Conservation (phyloP, 2,888 invertebrate genomes). For the Theodoxus fluviatilis region DNA sequence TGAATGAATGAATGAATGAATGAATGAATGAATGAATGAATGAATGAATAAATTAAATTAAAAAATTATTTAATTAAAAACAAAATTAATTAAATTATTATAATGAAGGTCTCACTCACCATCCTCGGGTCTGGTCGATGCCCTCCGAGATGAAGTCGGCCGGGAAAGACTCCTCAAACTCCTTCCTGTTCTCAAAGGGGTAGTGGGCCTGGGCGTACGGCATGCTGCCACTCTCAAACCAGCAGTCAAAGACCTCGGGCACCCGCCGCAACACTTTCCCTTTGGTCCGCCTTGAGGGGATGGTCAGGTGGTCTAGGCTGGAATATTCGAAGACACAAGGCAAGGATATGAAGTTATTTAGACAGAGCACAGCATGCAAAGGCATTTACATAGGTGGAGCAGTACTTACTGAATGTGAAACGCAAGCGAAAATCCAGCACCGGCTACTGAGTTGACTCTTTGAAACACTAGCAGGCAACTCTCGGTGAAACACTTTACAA, state of each 20-base stretch:
- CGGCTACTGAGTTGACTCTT: too few relatives aligned
- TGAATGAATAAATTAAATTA: neutral
- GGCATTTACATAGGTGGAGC: constrained; percentile 6
- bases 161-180: constrained; percentile 76
- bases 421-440: neutral
- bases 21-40: neutral
- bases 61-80: neutral
- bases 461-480: neutral
- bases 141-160: constrained; percentile 99
- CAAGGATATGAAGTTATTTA: too few relatives aligned
- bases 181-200: constrained; percentile 88
- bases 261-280: constrained; percentile 86
- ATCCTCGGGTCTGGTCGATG: constrained; percentile 95
- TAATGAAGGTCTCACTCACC: constrained; percentile 68
- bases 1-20: neutral
- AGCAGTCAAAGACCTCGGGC: constrained; percentile 97
- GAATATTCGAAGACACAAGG: constrained; percentile 32
- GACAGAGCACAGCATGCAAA: too few relatives aligned
- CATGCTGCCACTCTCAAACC: constrained; percentile 99
- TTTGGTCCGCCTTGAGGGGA: constrained; percentile 86
- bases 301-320: constrained; percentile 87
- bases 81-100: neutral
- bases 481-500: too few relatives aligned
- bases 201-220: constrained; percentile 82
- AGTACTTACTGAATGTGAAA: neutral